Percentiles rank a stretch among this genome's conserved stretches.
Conservation (phyloP, 2,888 invertebrate genomes). For the Neuroscelio doddi region DNA sequence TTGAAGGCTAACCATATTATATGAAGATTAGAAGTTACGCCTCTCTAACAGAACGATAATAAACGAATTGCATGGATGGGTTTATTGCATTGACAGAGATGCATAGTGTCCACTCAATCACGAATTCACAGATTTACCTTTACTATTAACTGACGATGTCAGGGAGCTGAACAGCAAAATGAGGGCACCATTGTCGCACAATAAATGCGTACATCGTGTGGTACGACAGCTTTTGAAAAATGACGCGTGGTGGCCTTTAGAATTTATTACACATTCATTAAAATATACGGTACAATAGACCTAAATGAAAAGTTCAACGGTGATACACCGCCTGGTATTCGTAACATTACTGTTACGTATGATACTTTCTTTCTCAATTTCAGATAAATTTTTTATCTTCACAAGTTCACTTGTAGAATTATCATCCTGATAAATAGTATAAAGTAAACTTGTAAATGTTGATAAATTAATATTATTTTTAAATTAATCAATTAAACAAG, state of each 20-base stretch:
- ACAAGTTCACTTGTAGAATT: no score
- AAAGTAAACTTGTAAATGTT: no score
- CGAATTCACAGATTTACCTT: slow-evolving; percentile 48
- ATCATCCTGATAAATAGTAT: no score
- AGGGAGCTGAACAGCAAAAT: slow-evolving; percentile 39
- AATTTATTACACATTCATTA: slow-evolving; percentile 38
- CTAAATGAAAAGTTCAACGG: slow-evolving; percentile 22
- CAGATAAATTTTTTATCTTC: no score
- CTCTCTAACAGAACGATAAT: slow-evolving; percentile 24
- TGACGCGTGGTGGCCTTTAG: slow-evolving; percentile 20
- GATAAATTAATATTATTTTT: no score
- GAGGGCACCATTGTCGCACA: slow-evolving; percentile 43
- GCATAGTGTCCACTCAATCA: slow-evolving; percentile 49
- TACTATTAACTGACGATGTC: slow-evolving; percentile 48
- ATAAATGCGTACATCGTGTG: slow-evolving; percentile 29
- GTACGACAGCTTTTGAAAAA: slow-evolving; percentile 41
- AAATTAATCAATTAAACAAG: no score
- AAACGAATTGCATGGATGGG: slow-evolving; percentile 20
- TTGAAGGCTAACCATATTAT: no score
- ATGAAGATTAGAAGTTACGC: no score
- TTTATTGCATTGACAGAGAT: slow-evolving; percentile 48
- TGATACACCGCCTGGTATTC: slow-evolving; percentile 6
- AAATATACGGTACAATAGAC: slow-evolving; percentile 28
- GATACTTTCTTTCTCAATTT: no score
- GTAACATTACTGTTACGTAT: neutral